These are phyloP conservation scores for Corvus cornix DNA, from an alignment of 2,113 vertebrate species.

Conservation along the genomic window DNA sequence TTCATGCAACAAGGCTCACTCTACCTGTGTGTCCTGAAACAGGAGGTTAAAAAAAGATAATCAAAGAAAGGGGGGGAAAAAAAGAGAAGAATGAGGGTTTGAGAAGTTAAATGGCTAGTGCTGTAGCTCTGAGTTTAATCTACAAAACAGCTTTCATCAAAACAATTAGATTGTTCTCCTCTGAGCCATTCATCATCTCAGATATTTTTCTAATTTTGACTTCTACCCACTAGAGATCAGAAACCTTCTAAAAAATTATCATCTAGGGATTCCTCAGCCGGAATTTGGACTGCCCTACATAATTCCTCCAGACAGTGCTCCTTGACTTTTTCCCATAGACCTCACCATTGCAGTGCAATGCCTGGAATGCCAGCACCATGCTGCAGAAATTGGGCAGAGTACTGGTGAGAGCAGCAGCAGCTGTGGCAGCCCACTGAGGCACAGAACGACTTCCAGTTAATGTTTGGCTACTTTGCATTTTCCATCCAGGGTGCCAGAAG, in stretches of 20 bases:
- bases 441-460: background rate
- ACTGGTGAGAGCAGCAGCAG: background rate
- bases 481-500: background rate
- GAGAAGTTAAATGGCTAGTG: background rate
- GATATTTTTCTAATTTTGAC: constrained; percentile 32
- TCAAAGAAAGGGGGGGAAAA: background rate
- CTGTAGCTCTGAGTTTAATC: background rate
- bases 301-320: constrained; percentile 58
- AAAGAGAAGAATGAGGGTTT: background rate
- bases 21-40: background rate
- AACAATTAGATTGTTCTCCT: constrained; percentile 14
- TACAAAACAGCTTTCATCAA: background rate
- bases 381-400: background rate
- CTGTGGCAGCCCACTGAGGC: background rate
- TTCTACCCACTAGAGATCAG: constrained; percentile 9
- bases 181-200: constrained; percentile 7
- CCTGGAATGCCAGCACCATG: constrained; percentile 12
- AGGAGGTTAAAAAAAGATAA: background rate
- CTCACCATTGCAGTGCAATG: background rate
- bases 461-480: background rate
- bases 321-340: constrained; percentile 72
- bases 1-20: background rate
- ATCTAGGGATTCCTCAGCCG: constrained; percentile 62
- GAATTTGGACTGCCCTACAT: constrained; percentile 62
- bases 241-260: constrained; percentile 52